phyloP scores from a whole-genome alignment of 1,140 invertebrate species.

The Ectropis grisescens region DNA sequence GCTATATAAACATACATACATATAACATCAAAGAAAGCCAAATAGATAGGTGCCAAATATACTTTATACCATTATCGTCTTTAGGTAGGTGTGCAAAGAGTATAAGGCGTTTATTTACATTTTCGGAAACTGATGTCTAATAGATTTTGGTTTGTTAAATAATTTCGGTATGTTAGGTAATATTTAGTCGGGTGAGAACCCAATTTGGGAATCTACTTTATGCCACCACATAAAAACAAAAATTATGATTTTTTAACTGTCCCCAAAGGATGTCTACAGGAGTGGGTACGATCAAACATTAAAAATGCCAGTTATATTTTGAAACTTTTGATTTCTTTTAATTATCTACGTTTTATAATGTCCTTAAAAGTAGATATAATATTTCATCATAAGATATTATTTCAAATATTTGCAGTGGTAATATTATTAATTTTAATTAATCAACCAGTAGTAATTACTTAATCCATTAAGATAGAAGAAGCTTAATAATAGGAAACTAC shows the following conservation, averaged over 20 bases:
- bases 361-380: constrained; percentile 71
- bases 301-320: constrained; percentile 67
- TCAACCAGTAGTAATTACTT: constrained; percentile 70
- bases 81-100: too few species aligned
- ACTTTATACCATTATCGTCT: too few species aligned
- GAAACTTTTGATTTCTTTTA: constrained; percentile 71
- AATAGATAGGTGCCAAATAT: too few species aligned
- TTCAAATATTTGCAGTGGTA: constrained; percentile 72
- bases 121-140: too few species aligned
- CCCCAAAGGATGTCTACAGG: constrained; percentile 20
- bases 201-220: constrained; percentile 8
- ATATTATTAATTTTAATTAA: constrained; percentile 70
- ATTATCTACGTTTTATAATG: constrained; percentile 72
- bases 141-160: too few species aligned
- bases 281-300: constrained; percentile 39
- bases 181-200: too few species aligned
- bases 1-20: too few species aligned
- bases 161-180: too few species aligned
- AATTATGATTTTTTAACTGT: constrained; percentile 54
- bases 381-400: constrained; percentile 71
- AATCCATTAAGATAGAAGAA: constrained; percentile 71
- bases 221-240: constrained; percentile 53
- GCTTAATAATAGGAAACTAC: constrained; percentile 70
- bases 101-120: too few species aligned
- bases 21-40: too few species aligned